Evolutionary conservation across 2,888 invertebrate species (phyloP).

Genomic region (Melangyna quadrimaculata): DNA sequence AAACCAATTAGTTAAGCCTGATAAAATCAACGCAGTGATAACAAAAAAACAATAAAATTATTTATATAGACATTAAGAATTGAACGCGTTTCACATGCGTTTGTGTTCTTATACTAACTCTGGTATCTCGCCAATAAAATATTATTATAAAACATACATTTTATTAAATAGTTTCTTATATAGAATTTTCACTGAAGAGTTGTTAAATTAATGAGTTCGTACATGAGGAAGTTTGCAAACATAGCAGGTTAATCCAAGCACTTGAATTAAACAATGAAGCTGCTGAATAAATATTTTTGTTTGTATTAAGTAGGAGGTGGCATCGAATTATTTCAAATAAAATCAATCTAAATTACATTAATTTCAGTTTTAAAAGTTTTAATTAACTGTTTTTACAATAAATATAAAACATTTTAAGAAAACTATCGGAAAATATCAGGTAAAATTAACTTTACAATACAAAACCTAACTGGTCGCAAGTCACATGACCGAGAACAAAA

Average conservation of each 20-base stretch:
- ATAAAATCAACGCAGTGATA: background rate
- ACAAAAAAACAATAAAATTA: background rate
- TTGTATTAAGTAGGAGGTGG: background rate
- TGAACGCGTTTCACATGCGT: background rate
- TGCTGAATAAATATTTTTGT: background rate
- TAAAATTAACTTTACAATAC: too few species aligned
- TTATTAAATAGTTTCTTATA: background rate
- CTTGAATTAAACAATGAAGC: background rate
- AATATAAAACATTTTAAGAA: too few species aligned
- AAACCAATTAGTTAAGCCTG: background rate
- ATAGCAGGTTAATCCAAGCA: background rate
- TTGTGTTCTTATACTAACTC: background rate
- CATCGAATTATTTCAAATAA: too few species aligned
- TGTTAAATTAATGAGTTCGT: background rate
- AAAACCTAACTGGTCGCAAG: too few species aligned
- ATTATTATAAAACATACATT: background rate
- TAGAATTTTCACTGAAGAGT: background rate
- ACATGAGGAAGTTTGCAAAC: background rate
- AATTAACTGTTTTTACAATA: too few species aligned
- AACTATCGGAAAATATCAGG: too few species aligned
- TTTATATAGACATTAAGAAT: too few species aligned
- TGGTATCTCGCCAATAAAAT: background rate
- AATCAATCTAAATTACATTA: too few species aligned
- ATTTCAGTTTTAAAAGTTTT: too few species aligned
- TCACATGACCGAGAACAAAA: too few species aligned